phyloP scores from a whole-genome alignment of 2,113 vertebrate genomes.

The Ptilorrhoa leucosticta region DNA sequence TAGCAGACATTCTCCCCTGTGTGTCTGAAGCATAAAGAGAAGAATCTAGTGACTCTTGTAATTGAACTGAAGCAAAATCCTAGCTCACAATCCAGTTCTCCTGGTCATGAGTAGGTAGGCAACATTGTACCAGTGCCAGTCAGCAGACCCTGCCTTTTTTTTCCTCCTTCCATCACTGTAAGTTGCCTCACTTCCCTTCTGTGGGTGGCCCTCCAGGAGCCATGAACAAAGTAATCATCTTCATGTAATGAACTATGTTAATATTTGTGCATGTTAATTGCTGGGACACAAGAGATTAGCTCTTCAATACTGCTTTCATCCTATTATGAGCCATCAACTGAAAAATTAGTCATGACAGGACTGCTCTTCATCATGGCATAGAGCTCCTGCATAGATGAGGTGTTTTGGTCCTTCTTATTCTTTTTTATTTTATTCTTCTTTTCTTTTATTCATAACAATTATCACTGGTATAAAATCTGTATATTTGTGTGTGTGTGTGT shows the following conservation, averaged over 20 bases:
- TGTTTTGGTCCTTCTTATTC: not conserved
- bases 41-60: not conserved
- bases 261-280: conserved; percentile 23
- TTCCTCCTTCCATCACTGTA: not conserved
- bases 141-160: not conserved
- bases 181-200: not conserved
- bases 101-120: not conserved
- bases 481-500: not conserved
- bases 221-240: not conserved
- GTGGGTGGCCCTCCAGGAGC: not conserved
- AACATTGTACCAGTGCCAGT: not conserved
- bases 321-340: not conserved
- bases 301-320: not conserved
- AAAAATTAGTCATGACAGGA: not conserved
- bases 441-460: not conserved
- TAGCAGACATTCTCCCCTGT: not conserved
- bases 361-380: not conserved
- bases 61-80: not conserved
- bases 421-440: not conserved
- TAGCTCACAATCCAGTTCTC: not conserved
- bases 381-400: not conserved
- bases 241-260: not conserved
- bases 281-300: not conserved
- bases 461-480: not conserved
- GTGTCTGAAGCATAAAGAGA: not conserved